A percentile compares a stretch with the other conserved stretches of the same genome.
Conservation (phyloP, 2,888 invertebrate species). For the Pardosa pseudoannulata region DNA sequence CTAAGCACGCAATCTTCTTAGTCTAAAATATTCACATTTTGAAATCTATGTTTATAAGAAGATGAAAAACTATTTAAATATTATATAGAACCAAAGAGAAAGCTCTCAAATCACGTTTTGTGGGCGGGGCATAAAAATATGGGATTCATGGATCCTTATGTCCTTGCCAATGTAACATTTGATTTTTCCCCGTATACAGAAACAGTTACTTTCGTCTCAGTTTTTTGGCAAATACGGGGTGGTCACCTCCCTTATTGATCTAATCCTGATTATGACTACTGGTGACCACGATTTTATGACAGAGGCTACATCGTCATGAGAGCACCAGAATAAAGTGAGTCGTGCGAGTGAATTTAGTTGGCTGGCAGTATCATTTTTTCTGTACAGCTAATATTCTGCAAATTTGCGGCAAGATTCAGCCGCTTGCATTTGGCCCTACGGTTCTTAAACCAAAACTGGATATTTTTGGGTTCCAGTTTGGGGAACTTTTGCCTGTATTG, state of each 20-base stretch:
- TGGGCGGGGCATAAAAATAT: constrained; percentile 41
- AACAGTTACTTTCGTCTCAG: constrained; percentile 31
- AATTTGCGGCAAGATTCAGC: constrained; percentile 81
- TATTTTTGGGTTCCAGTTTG: constrained; percentile 98
- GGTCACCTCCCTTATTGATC: constrained; percentile 5
- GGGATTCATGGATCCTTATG: constrained; percentile 13
- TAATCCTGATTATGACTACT: constrained; percentile 1
- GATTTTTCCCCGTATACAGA: constrained; percentile 24
- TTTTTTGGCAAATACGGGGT: constrained; percentile 57
- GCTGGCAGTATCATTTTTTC: constrained; percentile 66
- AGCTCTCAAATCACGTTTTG: constrained; percentile 65
- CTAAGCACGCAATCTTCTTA: constrained; percentile 48
- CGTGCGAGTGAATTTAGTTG: constrained; percentile 36
- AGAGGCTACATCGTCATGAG: constrained; percentile 63
- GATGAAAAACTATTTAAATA: constrained; percentile 49
- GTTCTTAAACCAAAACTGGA: constrained; percentile 99
- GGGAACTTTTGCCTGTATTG: constrained; percentile 99
- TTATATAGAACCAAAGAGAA: constrained; percentile 55
- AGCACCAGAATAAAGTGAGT: constrained; percentile 59
- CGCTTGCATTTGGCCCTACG: constrained; percentile 98
- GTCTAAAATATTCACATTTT: constrained; percentile 56
- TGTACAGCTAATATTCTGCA: constrained; percentile 57
- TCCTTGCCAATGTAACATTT: constrained; percentile 40
- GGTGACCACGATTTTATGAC: constrained; percentile 34
- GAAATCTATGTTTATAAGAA: constrained; percentile 57